Percentiles rank a stretch among this genome's conserved stretches.
Evolutionary conservation across 2,113 vertebrate genomes (phyloP).

Genomic region (Etia nguti): DNA sequence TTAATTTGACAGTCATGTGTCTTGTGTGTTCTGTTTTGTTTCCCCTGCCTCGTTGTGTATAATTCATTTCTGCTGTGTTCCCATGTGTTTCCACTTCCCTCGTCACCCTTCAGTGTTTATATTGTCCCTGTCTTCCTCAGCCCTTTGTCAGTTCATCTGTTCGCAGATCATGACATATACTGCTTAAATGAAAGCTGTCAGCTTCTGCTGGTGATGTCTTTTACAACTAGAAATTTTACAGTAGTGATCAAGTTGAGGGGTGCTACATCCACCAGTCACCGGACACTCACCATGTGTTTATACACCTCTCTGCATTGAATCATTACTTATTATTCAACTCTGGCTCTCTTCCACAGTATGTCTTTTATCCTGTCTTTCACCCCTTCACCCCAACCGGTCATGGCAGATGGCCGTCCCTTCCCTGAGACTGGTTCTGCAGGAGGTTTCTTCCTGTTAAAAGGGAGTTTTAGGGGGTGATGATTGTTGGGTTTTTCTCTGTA

Average conservation of each 20-base stretch:
- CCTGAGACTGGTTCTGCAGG: too few species aligned
- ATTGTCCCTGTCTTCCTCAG: neutral
- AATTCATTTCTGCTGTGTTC: neutral
- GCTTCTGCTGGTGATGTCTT: neutral
- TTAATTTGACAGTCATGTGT: neutral
- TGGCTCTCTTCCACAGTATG: neutral
- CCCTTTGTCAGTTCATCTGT: neutral
- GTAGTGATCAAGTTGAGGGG: neutral
- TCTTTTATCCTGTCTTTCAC: neutral
- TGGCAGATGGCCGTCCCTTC: too few species aligned
- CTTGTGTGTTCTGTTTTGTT: neutral
- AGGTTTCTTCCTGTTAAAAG: neutral
- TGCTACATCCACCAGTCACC: neutral
- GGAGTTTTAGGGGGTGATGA: neutral
- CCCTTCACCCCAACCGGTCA: neutral
- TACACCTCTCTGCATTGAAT: neutral
- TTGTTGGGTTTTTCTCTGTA: neutral
- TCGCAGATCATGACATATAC: neutral
- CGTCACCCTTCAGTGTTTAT: neutral
- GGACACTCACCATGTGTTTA: neutral
- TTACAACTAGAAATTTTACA: accelerated
- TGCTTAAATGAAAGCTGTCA: neutral
- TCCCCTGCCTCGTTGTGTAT: neutral
- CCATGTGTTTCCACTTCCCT: neutral
- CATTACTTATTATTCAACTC: neutral